phyloP scores from a whole-genome alignment of 2,113 vertebrate species.

The Apodemus speciosus region DNA sequence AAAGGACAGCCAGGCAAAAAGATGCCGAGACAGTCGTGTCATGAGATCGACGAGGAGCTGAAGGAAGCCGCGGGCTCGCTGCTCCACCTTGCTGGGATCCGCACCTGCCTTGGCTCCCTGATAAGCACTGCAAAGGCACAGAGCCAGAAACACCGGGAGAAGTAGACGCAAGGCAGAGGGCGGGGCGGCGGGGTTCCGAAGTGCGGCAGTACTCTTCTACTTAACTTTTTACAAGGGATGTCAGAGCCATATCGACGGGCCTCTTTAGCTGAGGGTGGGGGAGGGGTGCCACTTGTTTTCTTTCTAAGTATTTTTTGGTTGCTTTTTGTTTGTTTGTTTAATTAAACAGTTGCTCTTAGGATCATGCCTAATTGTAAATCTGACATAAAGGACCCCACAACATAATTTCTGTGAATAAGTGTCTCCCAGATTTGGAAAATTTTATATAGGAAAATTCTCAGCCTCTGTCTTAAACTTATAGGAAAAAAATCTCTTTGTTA shows the following conservation, averaged over 20 bases:
- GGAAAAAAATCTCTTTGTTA: neutral
- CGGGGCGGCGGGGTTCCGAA: too few species aligned
- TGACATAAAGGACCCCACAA: slow-evolving; percentile 77
- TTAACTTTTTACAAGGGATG: slow-evolving; percentile 95
- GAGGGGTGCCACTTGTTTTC: slow-evolving; percentile 63
- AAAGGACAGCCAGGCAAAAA: slow-evolving; percentile 87
- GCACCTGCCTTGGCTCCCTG: slow-evolving; percentile 92
- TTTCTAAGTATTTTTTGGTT: slow-evolving; percentile 77
- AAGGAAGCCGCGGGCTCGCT: slow-evolving; percentile 98
- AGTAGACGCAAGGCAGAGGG: too few species aligned
- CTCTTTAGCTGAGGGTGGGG: slow-evolving; percentile 78
- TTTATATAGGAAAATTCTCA: slow-evolving; percentile 45
- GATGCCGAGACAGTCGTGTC: slow-evolving; percentile 87
- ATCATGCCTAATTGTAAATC: slow-evolving; percentile 73
- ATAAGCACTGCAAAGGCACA: slow-evolving; percentile 91
- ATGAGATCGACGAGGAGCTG: slow-evolving; percentile 97
- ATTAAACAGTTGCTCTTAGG: slow-evolving; percentile 78
- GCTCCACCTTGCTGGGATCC: slow-evolving; percentile 97
- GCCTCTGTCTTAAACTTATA: slow-evolving; percentile 73
- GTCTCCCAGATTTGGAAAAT: slow-evolving; percentile 67
- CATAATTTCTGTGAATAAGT: slow-evolving; percentile 75
- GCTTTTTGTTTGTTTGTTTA: slow-evolving; percentile 34
- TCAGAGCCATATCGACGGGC: slow-evolving; percentile 98
- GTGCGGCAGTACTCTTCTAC: slow-evolving; percentile 89
- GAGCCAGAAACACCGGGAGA: slow-evolving; percentile 93